A percentile compares a stretch with the other conserved stretches of the same genome.
Conservation (phyloP, 2,888 invertebrate genomes). For the Eretmocerus hayati region DNA sequence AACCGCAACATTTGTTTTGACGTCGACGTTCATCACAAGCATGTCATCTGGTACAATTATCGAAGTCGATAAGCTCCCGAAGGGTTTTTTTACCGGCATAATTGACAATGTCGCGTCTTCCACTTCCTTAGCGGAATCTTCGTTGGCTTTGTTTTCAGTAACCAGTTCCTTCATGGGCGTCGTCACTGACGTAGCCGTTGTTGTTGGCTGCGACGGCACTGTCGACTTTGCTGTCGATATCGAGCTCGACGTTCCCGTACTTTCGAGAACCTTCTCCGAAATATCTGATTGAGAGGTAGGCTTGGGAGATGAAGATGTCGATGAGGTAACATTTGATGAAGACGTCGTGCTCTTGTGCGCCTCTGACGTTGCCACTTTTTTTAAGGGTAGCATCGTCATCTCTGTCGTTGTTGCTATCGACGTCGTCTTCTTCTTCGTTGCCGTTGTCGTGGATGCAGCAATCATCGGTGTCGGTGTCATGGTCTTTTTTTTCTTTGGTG, state of each 20-base stretch:
- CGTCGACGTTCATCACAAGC: conserved; percentile 54
- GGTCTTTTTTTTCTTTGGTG: no score
- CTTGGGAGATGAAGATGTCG: background rate
- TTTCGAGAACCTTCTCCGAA: background rate
- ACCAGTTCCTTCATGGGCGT: background rate
- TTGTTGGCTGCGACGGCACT: background rate
- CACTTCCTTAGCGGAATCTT: background rate
- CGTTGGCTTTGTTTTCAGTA: background rate
- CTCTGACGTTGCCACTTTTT: no score
- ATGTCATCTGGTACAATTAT: conserved; percentile 48
- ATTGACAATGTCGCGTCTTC: background rate
- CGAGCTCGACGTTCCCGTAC: background rate
- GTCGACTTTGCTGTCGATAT: background rate
- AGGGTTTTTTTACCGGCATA: background rate
- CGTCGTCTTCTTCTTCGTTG: no score
- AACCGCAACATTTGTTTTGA: conserved; percentile 44
- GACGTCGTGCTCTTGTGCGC: no score
- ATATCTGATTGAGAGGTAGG: no score
- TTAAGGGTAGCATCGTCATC: no score
- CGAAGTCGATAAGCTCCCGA: background rate
- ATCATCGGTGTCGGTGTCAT: no score
- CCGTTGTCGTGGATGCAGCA: no score
- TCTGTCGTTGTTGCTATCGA: no score
- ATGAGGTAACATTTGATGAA: background rate
- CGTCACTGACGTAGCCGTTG: background rate